These are phyloP conservation scores for Parazoanthus swiftii DNA, from an alignment of 92 coral and sea anemone species.

Conservation along the genomic window DNA sequence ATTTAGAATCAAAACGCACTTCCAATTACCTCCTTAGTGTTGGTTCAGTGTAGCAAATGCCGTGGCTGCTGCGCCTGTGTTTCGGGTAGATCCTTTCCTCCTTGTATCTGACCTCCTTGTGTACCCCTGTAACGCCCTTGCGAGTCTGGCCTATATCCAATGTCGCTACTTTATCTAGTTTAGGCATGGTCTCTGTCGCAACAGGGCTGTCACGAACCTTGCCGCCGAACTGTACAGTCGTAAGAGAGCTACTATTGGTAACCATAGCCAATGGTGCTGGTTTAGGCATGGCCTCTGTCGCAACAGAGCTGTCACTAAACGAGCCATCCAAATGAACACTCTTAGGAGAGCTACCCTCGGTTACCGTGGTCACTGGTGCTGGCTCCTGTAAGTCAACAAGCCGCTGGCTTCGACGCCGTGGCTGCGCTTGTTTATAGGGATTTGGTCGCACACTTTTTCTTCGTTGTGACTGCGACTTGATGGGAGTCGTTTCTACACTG, in stretches of 20 bases:
- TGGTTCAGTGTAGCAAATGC: slow-evolving; percentile 39
- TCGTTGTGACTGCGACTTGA: not conserved
- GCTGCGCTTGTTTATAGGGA: slow-evolving; percentile 27
- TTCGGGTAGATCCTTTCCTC: not conserved
- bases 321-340: not conserved
- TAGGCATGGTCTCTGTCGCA: not conserved
- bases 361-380: not conserved
- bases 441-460: slow-evolving; percentile 28
- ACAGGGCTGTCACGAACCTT: not conserved
- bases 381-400: not conserved
- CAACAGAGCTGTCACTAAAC: not conserved
- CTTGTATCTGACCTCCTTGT: not conserved
- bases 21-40: slow-evolving; percentile 18
- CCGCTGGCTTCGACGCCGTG: slow-evolving; percentile 17
- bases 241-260: too few relatives aligned
- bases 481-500: not conserved
- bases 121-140: not conserved
- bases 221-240: too few relatives aligned
- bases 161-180: not conserved
- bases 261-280: too few relatives aligned
- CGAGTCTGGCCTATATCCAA: not conserved
- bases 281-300: not conserved
- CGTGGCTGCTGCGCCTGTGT: slow-evolving; percentile 25
- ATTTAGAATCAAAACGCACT: too few relatives aligned
- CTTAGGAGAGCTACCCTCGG: not conserved